phyloP scores from a whole-genome alignment of 2,113 vertebrate species.

The Elephas maximus region DNA sequence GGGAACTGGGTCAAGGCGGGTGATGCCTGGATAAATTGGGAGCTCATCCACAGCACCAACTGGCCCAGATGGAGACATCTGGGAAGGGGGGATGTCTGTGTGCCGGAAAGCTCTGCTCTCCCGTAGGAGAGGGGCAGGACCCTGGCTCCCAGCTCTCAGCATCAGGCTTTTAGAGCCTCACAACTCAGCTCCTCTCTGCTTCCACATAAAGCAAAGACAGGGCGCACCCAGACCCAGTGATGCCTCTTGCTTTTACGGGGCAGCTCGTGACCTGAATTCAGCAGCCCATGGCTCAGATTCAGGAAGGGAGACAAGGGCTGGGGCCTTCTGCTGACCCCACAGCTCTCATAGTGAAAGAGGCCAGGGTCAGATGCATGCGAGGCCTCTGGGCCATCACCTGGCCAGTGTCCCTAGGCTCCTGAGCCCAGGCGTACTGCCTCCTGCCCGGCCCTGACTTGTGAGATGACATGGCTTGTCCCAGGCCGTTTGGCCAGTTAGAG shows the following conservation, averaged over 20 bases:
- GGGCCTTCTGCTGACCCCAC: not conserved
- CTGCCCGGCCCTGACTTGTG: not conserved
- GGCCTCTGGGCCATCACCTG: not conserved
- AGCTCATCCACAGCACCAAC: not conserved
- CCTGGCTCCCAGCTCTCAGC: not conserved
- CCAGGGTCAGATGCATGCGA: not conserved
- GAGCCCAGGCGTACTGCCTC: not conserved
- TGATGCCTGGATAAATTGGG: not conserved
- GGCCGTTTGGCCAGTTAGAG: not conserved
- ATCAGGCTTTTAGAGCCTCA: not conserved
- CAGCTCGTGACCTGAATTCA: not conserved
- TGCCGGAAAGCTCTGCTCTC: not conserved
- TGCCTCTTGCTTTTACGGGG: not conserved
- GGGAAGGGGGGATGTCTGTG: not conserved
- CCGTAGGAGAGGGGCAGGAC: not conserved
- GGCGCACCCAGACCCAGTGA: not conserved
- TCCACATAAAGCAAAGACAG: not conserved
- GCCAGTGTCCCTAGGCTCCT: too few relatives aligned
- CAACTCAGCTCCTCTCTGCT: not conserved
- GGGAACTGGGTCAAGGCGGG: conserved; percentile 52
- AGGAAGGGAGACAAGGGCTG: not conserved
- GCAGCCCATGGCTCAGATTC: not conserved
- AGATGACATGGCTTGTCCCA: not conserved
- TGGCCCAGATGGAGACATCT: not conserved
- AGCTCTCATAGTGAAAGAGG: not conserved